Evolutionary conservation across 2,888 invertebrate species (phyloP).

Genomic region (Blomia tropicalis): DNA sequence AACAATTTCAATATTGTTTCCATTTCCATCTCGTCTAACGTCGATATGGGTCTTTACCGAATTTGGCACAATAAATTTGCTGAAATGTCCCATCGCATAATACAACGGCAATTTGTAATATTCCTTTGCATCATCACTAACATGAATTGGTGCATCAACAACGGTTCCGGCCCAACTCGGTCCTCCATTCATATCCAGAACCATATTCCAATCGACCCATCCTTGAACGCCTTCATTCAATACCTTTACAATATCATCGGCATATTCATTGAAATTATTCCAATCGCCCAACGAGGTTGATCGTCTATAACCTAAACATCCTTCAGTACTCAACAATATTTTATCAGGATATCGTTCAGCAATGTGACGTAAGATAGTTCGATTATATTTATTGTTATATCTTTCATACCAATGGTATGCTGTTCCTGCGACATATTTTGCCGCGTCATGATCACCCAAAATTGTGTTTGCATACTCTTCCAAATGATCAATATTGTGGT

Average conservation of each 20-base stretch:
- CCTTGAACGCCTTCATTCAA: conserved; percentile 48
- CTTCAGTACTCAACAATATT: conserved; percentile 62
- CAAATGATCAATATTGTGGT: conserved; percentile 40
- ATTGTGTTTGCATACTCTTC: neutral
- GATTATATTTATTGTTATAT: conserved; percentile 37
- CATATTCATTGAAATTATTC: conserved; percentile 51
- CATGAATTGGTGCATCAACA: conserved; percentile 62
- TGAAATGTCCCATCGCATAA: conserved; percentile 60
- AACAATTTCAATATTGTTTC: neutral
- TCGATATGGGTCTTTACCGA: conserved; percentile 27
- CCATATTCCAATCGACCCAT: conserved; percentile 83
- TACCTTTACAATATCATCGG: conserved; percentile 49
- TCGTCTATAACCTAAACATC: conserved; percentile 46
- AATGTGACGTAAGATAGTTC: conserved; percentile 40
- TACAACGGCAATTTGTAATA: conserved; percentile 80
- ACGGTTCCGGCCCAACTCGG: conserved; percentile 62
- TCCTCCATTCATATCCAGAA: conserved; percentile 54
- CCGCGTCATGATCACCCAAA: conserved; percentile 32
- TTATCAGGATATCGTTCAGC: conserved; percentile 45
- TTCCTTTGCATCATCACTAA: conserved; percentile 46
- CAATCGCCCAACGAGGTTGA: conserved; percentile 46
- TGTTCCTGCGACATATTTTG: conserved; percentile 48
- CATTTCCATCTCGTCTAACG: neutral
- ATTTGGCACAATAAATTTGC: conserved; percentile 32
- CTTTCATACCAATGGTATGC: conserved; percentile 67